phyloP scores from a whole-genome alignment of 2,888 invertebrate species.

The Dione juno region DNA sequence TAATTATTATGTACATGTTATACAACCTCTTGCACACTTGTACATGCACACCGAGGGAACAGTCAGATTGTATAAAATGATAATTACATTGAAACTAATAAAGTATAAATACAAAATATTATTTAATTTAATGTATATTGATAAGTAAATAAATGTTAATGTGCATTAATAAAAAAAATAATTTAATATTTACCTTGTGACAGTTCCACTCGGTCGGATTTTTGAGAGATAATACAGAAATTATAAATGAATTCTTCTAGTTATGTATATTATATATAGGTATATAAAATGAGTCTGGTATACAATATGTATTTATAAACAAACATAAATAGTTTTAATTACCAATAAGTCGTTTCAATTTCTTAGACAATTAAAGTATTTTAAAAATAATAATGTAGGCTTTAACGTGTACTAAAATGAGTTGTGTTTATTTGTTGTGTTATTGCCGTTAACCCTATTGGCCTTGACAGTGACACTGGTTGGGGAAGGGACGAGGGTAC shows the following conservation, averaged over 20 bases:
- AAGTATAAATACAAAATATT: background rate
- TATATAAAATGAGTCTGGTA: conserved; percentile 42
- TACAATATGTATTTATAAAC: conserved; percentile 48
- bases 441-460: too few species aligned
- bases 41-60: conserved; percentile 1
- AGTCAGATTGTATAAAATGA: background rate
- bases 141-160: conserved; percentile 13
- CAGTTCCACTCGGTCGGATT: background rate
- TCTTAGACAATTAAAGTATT: background rate
- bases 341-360: background rate
- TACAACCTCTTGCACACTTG: too few species aligned
- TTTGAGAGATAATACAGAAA: conserved; percentile 8
- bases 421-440: too few species aligned
- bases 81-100: background rate
- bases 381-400: too few species aligned
- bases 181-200: background rate
- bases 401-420: too few species aligned
- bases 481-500: too few species aligned
- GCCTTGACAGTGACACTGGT: too few species aligned
- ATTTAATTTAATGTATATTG: background rate
- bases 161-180: conserved; percentile 5
- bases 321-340: conserved; percentile 49
- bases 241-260: conserved; percentile 36
- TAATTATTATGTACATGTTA: background rate
- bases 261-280: conserved; percentile 14